phyloP scores from a whole-genome alignment of 2,888 invertebrate genomes.

The Bellardia pandia region DNA sequence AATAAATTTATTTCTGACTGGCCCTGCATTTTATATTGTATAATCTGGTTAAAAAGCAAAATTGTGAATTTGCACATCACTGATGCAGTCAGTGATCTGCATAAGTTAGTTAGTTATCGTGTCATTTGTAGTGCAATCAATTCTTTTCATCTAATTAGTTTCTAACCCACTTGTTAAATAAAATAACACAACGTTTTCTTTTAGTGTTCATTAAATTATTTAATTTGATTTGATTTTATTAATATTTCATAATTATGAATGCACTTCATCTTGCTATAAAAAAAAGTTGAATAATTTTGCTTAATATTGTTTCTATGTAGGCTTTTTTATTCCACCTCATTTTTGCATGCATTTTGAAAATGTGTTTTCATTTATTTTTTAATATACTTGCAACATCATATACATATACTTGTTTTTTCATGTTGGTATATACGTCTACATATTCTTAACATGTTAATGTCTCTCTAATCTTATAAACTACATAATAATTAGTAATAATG shows the following conservation, averaged over 20 bases:
- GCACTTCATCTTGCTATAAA: conserved; percentile 30
- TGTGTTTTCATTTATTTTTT: conserved; percentile 18
- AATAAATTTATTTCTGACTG: too few species aligned
- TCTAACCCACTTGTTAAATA: background rate
- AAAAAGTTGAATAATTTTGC: conserved; percentile 46
- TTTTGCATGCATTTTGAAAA: conserved; percentile 49
- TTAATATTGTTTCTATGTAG: conserved; percentile 36
- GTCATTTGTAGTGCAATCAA: too few species aligned
- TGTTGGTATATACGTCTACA: conserved; percentile 33
- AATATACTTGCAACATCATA: conserved; percentile 48
- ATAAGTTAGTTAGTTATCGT: too few species aligned
- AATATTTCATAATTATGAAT: conserved; percentile 51
- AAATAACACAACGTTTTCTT: conserved; percentile 9
- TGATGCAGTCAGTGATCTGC: too few species aligned
- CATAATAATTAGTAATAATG: conserved; percentile 64
- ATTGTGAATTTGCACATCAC: too few species aligned
- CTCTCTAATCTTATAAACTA: conserved; percentile 65
- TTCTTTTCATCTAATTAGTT: too few species aligned
- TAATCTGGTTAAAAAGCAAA: too few species aligned
- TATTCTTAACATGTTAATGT: conserved; percentile 52
- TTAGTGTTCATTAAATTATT: conserved; percentile 54
- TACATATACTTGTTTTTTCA: background rate
- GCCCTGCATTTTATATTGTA: too few species aligned
- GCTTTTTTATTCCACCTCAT: conserved; percentile 21
- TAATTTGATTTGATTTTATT: conserved; percentile 59